Evolutionary conservation across 2,113 vertebrate species (phyloP).

Genomic region (Cnemophilus loriae): DNA sequence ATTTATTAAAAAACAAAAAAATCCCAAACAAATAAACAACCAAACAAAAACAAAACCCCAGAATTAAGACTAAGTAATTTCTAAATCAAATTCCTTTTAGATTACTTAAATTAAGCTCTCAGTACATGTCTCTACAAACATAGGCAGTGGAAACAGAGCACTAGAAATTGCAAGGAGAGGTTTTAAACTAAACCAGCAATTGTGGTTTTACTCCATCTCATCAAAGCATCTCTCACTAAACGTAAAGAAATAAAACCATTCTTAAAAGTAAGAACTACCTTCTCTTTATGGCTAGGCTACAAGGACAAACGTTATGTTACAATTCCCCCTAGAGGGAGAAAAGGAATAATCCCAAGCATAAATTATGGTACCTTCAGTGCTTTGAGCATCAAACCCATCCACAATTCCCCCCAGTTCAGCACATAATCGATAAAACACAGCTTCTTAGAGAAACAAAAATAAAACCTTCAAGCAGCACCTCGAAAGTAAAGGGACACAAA

Average conservation of each 20-base stretch:
- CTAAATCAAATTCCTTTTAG: not conserved
- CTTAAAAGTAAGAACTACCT: not conserved
- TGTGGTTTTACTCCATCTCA: not conserved
- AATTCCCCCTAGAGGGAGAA: not conserved
- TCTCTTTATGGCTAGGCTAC: not conserved
- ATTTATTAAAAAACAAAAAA: not conserved
- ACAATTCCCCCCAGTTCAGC: fast-evolving
- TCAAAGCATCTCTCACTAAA: not conserved
- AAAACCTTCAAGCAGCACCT: fast-evolving
- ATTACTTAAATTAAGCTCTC: not conserved
- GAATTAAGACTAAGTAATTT: not conserved
- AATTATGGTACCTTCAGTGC: fast-evolving
- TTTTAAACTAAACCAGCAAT: not conserved
- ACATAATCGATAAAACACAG: not conserved
- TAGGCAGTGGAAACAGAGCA: not conserved
- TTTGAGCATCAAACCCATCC: not conserved
- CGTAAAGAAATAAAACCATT: not conserved
- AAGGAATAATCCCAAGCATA: not conserved
- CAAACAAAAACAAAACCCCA: not conserved
- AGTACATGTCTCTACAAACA: not conserved
- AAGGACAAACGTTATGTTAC: fast-evolving
- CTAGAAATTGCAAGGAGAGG: not conserved
- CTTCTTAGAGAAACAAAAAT: fast-evolving
- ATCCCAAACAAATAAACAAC: not conserved
- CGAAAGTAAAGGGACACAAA: fast-evolving